Evolutionary conservation across 2,113 vertebrate species (phyloP), one percentile per base, ranked within the genome.

Genomic region (Myotis yumanensis): DNA sequence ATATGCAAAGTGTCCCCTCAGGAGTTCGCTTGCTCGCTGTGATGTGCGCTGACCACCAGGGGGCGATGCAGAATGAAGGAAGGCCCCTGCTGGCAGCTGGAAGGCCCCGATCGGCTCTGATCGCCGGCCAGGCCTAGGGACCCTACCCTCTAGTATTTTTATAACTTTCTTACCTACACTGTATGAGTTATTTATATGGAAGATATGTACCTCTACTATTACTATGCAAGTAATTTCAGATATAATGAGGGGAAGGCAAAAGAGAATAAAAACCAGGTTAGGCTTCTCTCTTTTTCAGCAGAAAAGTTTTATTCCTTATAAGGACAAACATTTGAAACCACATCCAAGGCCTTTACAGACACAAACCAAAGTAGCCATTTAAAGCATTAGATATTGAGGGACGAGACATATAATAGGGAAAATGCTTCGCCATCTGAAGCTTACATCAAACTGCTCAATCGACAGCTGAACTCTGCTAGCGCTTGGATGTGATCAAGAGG

Each of bases 221-320:
- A 28, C 10, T 76, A n/a, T 48, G 22, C 66, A 92, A 73, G 37
- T 22, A 71, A 62, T 40, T 30, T 69, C 11, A 20, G 30, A 25
- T 37, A 37, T 12, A 17, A 0, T 9, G 2, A 1, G 2, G 18
- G 0, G 8, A 73, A 51, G 3, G 30, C 14, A 48, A 87, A 15
- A 57, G 11, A 37, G 89, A 95, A 89, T 62, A 22, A 90, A 84
- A 76, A 84, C 16, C 68, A 89, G 52, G 6, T 62, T 30, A 95
- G 73, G 30, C 72, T 91, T 73, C 23, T 66, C 9, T 90, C 40
- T 81, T 14, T 14, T 76, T 95, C 96, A 98, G 98, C 98, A 98
- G 98, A 98, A 98, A 90, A 96, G 80, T 96, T 98, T 98, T 98
- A 98, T 96, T 96, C 22, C 94, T 95, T 98, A 89, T 86, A 93